Evolutionary conservation across 2,888 invertebrate species (phyloP), one percentile per base, ranked within the genome.

Genomic region (Pammene aurita): DNA sequence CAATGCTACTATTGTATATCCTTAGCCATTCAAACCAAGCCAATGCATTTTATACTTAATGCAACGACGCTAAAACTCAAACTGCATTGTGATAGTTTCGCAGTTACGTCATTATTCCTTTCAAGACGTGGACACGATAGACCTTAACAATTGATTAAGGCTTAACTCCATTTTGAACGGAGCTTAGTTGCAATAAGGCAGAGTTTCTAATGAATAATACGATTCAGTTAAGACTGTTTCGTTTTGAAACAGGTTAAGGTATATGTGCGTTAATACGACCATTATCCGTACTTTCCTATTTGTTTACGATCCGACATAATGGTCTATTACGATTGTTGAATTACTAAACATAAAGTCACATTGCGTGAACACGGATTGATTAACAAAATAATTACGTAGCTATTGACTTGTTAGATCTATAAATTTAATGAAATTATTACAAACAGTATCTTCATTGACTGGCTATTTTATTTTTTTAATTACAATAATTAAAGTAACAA

Each of bases 301-400:
- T 69, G 72, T 73, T 74, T 73, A 74, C 70, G 74, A 72, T 70
- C 71, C 66, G 58, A 64, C 72, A 75, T 77, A 79, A 81, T 80
- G 76, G 78, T 77, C 83, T 84, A 83, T 84, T 84, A 83, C 76
- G 77, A 76, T 81, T 80, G 81, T 82, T 83, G 81, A 83, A 84
- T 84, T 81, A 78, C 82, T 82, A 71, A 80, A 80, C 75, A 78
- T 76, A 75, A 77, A 76, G 61, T 64, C 65, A 56, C 13, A 67
- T 66, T 66, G 60, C 72, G 67, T 69, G 76, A 72, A 72, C 72
- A 63, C 67, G 63, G 42, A 70, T 74, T 78, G 82, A 82, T 82
- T 82, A 80, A 71, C 75, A 76, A 80, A 82, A 80, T 80, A 76
- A 78, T 79, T 79, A 70, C 70, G 50, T 66, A 50, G 46, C 60